phyloP scores from a whole-genome alignment of 2,797 vertebrate genomes.

The Danio tinwini region DNA sequence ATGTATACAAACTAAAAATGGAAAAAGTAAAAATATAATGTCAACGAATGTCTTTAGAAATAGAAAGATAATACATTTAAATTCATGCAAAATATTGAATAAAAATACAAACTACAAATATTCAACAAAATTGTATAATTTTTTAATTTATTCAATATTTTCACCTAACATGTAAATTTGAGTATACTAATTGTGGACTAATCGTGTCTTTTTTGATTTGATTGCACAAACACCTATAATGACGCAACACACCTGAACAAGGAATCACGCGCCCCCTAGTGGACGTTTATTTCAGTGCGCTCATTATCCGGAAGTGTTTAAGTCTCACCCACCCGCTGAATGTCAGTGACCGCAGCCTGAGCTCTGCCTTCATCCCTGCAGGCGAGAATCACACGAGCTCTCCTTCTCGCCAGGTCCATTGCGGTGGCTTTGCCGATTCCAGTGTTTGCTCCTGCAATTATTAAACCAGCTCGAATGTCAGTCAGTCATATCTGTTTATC shows the following conservation, averaged over 20 bases:
- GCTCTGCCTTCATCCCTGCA: conserved; percentile 79
- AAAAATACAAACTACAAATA: too few relatives aligned
- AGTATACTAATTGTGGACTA: too few relatives aligned
- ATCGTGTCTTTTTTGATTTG: too few relatives aligned
- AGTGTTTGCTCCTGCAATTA: conserved; percentile 81
- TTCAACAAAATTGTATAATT: too few relatives aligned
- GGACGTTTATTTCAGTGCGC: background rate
- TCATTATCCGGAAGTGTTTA: background rate
- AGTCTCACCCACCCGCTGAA: conserved; percentile 78
- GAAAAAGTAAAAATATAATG: too few relatives aligned
- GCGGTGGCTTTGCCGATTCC: conserved; percentile 89
- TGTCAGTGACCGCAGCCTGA: conserved; percentile 83
- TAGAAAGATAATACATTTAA: too few relatives aligned
- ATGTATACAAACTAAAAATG: too few relatives aligned
- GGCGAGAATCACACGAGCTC: conserved; percentile 88
- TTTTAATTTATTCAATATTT: too few relatives aligned
- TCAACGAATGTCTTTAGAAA: too few relatives aligned
- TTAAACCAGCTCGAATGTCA: background rate
- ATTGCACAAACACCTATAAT: too few relatives aligned
- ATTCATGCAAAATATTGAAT: too few relatives aligned
- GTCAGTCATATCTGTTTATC: background rate
- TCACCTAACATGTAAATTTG: too few relatives aligned
- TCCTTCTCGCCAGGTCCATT: conserved; percentile 85
- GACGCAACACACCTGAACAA: background rate
- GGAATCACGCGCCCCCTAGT: background rate